Evolutionary conservation across 53 echinoderm and acorn worm species (phyloP), one percentile per base, ranked within the genome.

Genomic region (Mesocentrotus franciscanus): DNA sequence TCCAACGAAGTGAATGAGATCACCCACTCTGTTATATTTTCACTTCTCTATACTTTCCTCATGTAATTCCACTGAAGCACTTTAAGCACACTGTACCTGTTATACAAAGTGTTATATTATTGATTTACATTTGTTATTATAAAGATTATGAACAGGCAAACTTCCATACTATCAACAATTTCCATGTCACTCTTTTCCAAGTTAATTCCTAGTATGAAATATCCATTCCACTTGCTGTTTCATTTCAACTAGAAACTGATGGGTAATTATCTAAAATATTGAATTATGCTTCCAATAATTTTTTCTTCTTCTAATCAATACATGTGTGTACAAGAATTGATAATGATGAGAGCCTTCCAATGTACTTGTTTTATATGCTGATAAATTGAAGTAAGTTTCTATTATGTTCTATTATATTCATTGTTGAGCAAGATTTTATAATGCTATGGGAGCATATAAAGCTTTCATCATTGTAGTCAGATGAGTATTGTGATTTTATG

Each of bases 281-380:
- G 78, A 84, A 29, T 87, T 1, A 87, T 87, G 87, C 87, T 87
- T 87, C 87, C 87, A 87, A 85, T 85, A 33, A 57, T 58, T 84
- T 2, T 6, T 87, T 87, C 0, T 87, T 18, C 3, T 58, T 26
- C 13, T n/a, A 87, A 57, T 57, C 9, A 12, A 57, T 56, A 35
- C 0, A 87, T 27, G 58, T 81, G 17, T 81, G 16, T 57, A 55
- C 10, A 56, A n/a, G 14, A 11, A 87, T 81, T 24, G 24, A 29
- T 87, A 8, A 58, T 57, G 4, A 26, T 84, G 15, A 26, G 6
- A 84, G 84, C 87, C 87, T 87, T 87, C 87, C 87, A 87, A n/a
- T 87, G 1, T 84, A 57, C 9, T 9, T 87, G 87, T 81, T 57
- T 87, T 57, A 57, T 87, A 58, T 87, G 10, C 57, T 4, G n/a